Evolutionary conservation across 2,113 vertebrate species (phyloP).

Genomic region (Cottus gobio): DNA sequence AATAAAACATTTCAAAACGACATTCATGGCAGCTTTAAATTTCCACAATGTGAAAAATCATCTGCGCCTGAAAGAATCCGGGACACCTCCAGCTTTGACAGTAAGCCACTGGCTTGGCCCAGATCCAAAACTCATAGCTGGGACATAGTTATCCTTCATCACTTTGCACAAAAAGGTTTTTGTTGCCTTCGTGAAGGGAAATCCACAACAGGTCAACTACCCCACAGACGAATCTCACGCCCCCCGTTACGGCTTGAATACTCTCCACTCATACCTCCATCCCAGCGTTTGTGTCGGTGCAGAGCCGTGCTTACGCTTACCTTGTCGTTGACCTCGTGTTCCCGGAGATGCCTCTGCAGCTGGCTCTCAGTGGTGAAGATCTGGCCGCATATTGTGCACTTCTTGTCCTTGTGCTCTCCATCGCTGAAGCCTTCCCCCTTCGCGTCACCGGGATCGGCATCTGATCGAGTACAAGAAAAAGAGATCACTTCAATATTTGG

Average conservation of each 20-base stretch:
- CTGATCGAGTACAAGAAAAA: conserved; percentile 38
- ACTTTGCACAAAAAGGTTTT: neutral
- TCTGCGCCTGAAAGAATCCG: conserved; percentile 16
- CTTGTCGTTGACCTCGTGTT: conserved; percentile 97
- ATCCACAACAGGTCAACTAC: neutral
- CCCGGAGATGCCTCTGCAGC: conserved; percentile 94
- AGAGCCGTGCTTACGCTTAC: conserved; percentile 80
- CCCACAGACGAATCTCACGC: neutral
- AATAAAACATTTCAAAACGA: neutral
- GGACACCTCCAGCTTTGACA: conserved; percentile 13
- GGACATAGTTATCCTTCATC: neutral
- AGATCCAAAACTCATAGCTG: conserved; percentile 10
- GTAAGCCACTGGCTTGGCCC: neutral
- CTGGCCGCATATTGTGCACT: conserved; percentile 92
- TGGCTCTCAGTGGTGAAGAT: conserved; percentile 92
- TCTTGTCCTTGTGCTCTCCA: conserved; percentile 86
- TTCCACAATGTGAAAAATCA: conserved; percentile 14
- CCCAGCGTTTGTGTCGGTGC: neutral
- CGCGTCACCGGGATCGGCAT: conserved; percentile 68
- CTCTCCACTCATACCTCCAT: neutral
- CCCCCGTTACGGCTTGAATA: neutral
- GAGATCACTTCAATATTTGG: conserved; percentile 2
- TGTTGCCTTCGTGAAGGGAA: neutral
- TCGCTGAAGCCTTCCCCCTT: conserved; percentile 83
- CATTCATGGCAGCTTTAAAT: conserved; percentile 2